Conservation (phyloP, 2,888 invertebrate species). For the Drosophila limbata region DNA sequence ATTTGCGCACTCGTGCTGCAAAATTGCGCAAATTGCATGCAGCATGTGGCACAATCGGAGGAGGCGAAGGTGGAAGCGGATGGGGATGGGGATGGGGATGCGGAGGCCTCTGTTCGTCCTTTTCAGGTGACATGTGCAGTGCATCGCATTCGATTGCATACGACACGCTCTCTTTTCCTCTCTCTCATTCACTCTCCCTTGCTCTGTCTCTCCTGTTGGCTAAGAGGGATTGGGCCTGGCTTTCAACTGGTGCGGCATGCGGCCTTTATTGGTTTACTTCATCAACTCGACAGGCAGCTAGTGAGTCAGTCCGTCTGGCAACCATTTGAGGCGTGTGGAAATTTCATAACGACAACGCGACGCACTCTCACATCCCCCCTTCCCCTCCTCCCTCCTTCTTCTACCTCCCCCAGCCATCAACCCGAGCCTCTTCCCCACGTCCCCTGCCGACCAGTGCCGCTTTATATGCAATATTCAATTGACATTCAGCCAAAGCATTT, state of each 20-base stretch:
- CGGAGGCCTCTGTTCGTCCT: slow-evolving; percentile 25
- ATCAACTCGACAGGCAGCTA: slow-evolving; percentile 74
- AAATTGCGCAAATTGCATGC: slow-evolving; percentile 82
- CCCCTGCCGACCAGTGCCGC: slow-evolving; percentile 14
- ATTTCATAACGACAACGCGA: slow-evolving; percentile 73
- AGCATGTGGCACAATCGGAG: slow-evolving; percentile 24
- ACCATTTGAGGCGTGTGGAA: slow-evolving; percentile 73
- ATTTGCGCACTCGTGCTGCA: slow-evolving; percentile 79
- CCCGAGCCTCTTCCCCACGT: not conserved
- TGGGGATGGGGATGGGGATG: not conserved
- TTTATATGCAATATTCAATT: slow-evolving; percentile 81
- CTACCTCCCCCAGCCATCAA: not conserved
- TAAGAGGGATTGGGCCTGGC: slow-evolving; percentile 70
- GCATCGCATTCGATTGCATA: slow-evolving; percentile 62
- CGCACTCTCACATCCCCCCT: not conserved
- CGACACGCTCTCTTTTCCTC: slow-evolving; percentile 18
- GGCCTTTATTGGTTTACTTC: slow-evolving; percentile 82
- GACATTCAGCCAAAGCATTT: slow-evolving; percentile 75
- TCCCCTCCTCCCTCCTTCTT: too few species aligned
- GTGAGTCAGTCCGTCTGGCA: slow-evolving; percentile 51
- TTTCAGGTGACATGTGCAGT: slow-evolving; percentile 74
- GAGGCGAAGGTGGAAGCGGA: not conserved
- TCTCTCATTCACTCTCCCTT: not conserved
- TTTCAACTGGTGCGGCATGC: slow-evolving; percentile 74
- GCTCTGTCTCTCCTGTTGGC: not conserved